phyloP scores from a whole-genome alignment of 2,888 invertebrate genomes.

The Limnephilus auricula region DNA sequence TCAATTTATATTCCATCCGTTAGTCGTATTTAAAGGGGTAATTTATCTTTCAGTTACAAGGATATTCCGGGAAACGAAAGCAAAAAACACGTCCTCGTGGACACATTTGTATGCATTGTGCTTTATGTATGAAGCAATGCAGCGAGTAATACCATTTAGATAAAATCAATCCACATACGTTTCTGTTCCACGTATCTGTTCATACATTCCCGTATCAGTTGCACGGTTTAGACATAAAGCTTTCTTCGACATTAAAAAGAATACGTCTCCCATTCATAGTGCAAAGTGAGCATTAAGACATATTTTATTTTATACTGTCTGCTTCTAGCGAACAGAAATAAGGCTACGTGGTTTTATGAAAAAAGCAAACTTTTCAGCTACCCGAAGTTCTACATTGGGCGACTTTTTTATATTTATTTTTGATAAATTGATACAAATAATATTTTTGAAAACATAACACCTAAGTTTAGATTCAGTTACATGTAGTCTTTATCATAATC shows the following conservation, averaged over 20 bases:
- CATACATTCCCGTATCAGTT: neutral
- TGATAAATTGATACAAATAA: no score
- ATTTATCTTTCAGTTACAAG: conserved; percentile 39
- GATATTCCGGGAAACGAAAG: conserved; percentile 39
- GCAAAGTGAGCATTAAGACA: neutral
- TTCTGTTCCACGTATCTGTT: neutral
- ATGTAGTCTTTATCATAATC: no score
- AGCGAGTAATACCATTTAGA: conserved; percentile 17
- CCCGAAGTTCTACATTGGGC: no score
- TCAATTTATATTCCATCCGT: conserved; percentile 20
- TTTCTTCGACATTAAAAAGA: neutral
- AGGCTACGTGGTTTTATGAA: no score
- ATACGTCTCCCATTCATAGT: neutral
- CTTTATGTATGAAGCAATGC: conserved; percentile 31
- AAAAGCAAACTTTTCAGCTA: neutral
- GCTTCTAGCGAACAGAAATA: neutral
- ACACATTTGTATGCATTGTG: conserved; percentile 60
- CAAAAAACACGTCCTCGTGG: conserved; percentile 58
- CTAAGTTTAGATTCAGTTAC: no score
- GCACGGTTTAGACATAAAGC: neutral
- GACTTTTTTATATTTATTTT: no score
- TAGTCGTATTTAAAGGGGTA: conserved; percentile 43
- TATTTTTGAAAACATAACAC: no score
- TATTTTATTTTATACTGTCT: neutral
- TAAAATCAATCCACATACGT: conserved; percentile 14